These are phyloP conservation scores for Arrhopalites spinosus DNA, from an alignment of 2,888 invertebrate genomes.

Conservation along the genomic window DNA sequence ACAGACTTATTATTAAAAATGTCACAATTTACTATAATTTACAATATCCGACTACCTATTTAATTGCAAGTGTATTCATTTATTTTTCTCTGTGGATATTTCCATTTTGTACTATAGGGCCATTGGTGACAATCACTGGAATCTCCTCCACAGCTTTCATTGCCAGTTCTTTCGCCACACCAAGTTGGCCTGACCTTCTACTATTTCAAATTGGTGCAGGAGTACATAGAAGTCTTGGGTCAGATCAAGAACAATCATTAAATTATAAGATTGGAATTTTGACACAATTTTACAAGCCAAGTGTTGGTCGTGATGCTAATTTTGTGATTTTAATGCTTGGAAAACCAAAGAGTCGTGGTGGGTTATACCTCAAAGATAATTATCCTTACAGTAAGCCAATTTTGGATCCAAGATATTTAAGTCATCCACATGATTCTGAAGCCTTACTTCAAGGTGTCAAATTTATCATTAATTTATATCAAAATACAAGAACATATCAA, in stretches of 20 bases:
- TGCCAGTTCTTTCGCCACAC: slow-evolving; percentile 36
- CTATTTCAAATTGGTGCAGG: slow-evolving; percentile 41
- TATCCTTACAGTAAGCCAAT: slow-evolving; percentile 47
- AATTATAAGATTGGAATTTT: slow-evolving; percentile 42
- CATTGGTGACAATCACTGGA: slow-evolving; percentile 47
- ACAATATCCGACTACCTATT: not conserved
- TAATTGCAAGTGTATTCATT: not conserved
- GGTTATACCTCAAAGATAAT: slow-evolving; percentile 40
- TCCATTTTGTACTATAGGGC: slow-evolving; percentile 35
- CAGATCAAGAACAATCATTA: slow-evolving; percentile 33
- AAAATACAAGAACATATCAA: slow-evolving; percentile 34
- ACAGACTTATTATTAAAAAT: not conserved
- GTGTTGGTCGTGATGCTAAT: slow-evolving; percentile 49
- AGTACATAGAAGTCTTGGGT: slow-evolving; percentile 21
- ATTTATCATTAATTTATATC: slow-evolving; percentile 23
- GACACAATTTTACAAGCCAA: slow-evolving; percentile 46
- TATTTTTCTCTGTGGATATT: not conserved
- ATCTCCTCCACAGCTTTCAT: slow-evolving; percentile 51
- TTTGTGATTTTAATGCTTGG: slow-evolving; percentile 49
- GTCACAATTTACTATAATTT: not conserved
- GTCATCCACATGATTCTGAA: slow-evolving; percentile 45
- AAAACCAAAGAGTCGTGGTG: slow-evolving; percentile 47
- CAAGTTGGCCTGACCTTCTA: slow-evolving; percentile 48
- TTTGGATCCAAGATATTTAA: slow-evolving; percentile 49
- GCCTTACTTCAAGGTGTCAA: slow-evolving; percentile 19